Percentiles rank a stretch among this genome's conserved stretches.
These are phyloP conservation scores for Napeogenes inachia DNA, from an alignment of 2,888 invertebrate genomes.

Conservation along the genomic window DNA sequence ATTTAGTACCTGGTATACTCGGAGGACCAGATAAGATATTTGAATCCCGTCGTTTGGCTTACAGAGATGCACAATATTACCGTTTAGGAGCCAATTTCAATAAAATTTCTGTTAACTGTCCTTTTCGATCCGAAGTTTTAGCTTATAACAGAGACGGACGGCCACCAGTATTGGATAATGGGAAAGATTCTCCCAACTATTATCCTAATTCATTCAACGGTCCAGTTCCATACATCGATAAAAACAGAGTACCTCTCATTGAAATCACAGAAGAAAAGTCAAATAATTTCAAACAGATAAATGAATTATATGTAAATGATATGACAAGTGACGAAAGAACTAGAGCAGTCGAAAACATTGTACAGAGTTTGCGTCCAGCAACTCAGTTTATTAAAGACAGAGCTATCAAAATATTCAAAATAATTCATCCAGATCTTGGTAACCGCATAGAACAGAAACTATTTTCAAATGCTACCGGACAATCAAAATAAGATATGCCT, in stretches of 20 bases:
- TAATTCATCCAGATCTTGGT: conserved; percentile 88
- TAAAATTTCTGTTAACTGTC: conserved; percentile 96
- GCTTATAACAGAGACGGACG: conserved; percentile 93
- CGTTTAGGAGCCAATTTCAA: conserved; percentile 93
- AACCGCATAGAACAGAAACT: conserved; percentile 48
- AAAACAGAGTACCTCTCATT: conserved; percentile 69
- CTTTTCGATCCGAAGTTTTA: conserved; percentile 79
- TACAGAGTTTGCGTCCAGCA: conserved; percentile 83
- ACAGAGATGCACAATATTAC: conserved; percentile 89
- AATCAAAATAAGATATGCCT: too few species aligned
- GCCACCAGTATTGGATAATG: conserved; percentile 85
- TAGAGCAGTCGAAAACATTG: conserved; percentile 88
- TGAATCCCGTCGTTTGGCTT: conserved; percentile 87
- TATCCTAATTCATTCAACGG: conserved; percentile 96
- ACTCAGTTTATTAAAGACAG: conserved; percentile 74
- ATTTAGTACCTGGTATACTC: conserved; percentile 92
- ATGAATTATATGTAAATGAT: conserved; percentile 85
- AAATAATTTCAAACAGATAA: conserved; percentile 91
- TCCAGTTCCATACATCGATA: conserved; percentile 81
- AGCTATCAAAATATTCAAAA: conserved; percentile 86
- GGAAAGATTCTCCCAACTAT: conserved; percentile 93
- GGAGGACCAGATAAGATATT: conserved; percentile 94
- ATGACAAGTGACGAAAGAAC: conserved; percentile 84
- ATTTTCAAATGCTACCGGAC: conserved; percentile 38
- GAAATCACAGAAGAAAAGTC: conserved; percentile 83